Conservation (phyloP, 2,113 vertebrate species). For the Nematolebias whitei region DNA sequence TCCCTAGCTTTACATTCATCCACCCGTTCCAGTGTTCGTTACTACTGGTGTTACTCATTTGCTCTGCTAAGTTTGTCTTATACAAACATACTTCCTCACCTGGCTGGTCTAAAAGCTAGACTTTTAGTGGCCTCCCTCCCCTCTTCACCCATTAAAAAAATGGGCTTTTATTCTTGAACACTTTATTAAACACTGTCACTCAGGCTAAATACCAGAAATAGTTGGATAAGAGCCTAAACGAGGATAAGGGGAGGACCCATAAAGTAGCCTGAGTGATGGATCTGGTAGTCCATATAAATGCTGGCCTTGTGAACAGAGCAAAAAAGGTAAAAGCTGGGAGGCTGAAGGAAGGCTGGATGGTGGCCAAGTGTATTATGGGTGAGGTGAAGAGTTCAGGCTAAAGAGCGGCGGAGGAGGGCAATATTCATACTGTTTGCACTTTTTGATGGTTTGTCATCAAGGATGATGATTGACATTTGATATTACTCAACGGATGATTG, state of each 20-base stretch:
- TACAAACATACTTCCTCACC: slow-evolving; percentile 39
- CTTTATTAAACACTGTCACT: slow-evolving; percentile 83
- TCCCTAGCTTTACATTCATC: slow-evolving; percentile 32
- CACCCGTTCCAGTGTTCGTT: not conserved
- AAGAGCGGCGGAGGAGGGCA: slow-evolving; percentile 40
- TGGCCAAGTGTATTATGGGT: slow-evolving; percentile 66
- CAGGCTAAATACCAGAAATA: slow-evolving; percentile 79
- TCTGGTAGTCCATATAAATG: slow-evolving; percentile 71
- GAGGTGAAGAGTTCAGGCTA: slow-evolving; percentile 75
- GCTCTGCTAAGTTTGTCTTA: not conserved
- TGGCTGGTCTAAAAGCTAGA: slow-evolving; percentile 49
- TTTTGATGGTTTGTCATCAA: slow-evolving; percentile 37
- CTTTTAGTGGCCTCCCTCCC: slow-evolving; percentile 39
- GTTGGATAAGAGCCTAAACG: slow-evolving; percentile 64
- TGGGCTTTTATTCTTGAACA: slow-evolving; percentile 73
- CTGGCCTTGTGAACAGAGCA: slow-evolving; percentile 58
- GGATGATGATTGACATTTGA: slow-evolving; percentile 59
- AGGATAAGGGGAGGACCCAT: slow-evolving; percentile 28
- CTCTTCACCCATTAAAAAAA: slow-evolving; percentile 68
- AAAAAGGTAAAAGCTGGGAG: slow-evolving; percentile 63
- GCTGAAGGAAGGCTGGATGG: slow-evolving; percentile 63
- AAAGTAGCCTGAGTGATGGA: slow-evolving; percentile 68
- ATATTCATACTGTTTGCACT: slow-evolving; percentile 37
- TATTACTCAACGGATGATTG: slow-evolving; percentile 46
- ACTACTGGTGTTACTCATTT: slow-evolving; percentile 9